These are phyloP conservation scores for Trachelus tabidus DNA, from an alignment of 2,888 invertebrate species.

Conservation along the genomic window DNA sequence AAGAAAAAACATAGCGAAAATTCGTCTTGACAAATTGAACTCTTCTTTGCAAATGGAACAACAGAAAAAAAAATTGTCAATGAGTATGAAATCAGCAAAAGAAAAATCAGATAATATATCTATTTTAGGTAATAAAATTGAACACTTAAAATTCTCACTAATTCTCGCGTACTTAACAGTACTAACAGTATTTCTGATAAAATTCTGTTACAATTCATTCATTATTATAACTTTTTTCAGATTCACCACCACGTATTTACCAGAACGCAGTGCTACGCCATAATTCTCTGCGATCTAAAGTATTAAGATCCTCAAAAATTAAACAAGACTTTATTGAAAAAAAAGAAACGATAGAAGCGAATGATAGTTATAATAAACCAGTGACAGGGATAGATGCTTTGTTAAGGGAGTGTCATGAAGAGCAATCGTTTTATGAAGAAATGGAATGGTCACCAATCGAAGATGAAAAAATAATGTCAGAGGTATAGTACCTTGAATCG, in stretches of 20 bases:
- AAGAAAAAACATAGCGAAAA: conserved; percentile 31
- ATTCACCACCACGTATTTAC: conserved; percentile 19
- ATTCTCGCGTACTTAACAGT: too few species aligned
- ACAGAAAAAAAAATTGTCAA: not conserved
- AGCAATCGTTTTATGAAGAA: conserved; percentile 47
- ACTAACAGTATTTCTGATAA: too few species aligned
- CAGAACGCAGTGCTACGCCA: conserved; percentile 23
- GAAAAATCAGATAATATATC: not conserved
- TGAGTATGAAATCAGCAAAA: not conserved
- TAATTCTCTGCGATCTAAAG: conserved; percentile 11
- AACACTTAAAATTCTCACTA: too few species aligned
- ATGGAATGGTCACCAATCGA: conserved; percentile 65
- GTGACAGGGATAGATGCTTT: not conserved
- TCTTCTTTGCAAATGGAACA: not conserved
- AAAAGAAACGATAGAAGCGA: too few species aligned
- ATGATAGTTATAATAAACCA: too few species aligned
- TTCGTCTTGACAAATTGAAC: conserved; percentile 32
- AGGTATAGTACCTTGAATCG: conserved; percentile 36
- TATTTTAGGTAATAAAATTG: not conserved
- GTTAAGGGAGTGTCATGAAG: not conserved
- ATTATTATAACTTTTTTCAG: not conserved
- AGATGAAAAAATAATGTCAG: conserved; percentile 55
- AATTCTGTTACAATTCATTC: too few species aligned
- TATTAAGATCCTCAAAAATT: too few species aligned
- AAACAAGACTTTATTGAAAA: too few species aligned